Conservation (phyloP, 2,113 vertebrate genomes). For the Thamnaconus septentrionalis region DNA sequence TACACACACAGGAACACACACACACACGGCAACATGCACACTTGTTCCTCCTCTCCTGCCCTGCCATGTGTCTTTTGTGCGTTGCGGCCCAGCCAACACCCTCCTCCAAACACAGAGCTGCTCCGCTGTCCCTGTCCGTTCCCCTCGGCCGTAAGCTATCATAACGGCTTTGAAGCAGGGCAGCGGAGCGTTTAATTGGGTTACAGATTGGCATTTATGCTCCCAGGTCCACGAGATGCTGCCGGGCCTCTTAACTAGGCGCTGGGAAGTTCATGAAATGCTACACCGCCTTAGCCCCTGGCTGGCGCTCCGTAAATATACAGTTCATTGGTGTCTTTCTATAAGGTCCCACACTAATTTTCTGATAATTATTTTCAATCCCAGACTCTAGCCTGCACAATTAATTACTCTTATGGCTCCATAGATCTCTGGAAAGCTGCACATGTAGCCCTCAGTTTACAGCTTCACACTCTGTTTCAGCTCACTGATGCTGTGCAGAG, state of each 20-base stretch:
- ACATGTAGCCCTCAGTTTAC: too few species aligned
- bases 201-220: constrained; percentile 67
- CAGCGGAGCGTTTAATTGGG: constrained; percentile 74
- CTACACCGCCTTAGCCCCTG: constrained; percentile 2
- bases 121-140: constrained; percentile 69
- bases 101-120: constrained; percentile 53
- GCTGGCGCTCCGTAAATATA: constrained; percentile 22
- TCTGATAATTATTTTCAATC: constrained; percentile 10
- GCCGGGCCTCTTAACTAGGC: constrained; percentile 43
- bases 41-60: constrained; percentile 23
- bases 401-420: too few species aligned
- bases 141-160: constrained; percentile 71
- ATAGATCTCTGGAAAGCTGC: too few species aligned
- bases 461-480: too few species aligned
- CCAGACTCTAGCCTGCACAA: too few species aligned
- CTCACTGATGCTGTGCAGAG: too few species aligned
- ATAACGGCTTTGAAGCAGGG: constrained; percentile 72
- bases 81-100: constrained; percentile 39
- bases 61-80: constrained; percentile 26
- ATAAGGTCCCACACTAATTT: constrained; percentile 3
- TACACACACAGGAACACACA: constrained; percentile 19
- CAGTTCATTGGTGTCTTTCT: constrained; percentile 15
- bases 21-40: not conserved
- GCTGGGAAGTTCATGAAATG: constrained; percentile 39
- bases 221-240: constrained; percentile 61